Base-by-base conservation (phyloP, 2,888 invertebrate genomes). In the Drosophila lacicola region DNA sequence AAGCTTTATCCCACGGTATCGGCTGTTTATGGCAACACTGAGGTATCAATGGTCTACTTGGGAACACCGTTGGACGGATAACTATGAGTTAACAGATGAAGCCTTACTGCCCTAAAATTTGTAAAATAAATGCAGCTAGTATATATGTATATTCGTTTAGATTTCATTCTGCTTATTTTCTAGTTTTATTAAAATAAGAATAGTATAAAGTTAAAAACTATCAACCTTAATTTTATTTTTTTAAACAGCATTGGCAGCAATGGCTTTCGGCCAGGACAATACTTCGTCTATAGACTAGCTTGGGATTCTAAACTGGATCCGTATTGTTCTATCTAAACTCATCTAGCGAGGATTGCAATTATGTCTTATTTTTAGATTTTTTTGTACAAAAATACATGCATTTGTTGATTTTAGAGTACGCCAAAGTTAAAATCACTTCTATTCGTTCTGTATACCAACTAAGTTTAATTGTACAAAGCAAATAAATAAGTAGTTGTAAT, bases 1-100 rank as follows among this genome's bases (percentile, higher is more conserved):
- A 96, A 96, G 92, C 94, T 99, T 57, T 99, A 96, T 93, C 99
- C 99, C 69, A 97, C 99, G 69, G 97, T 99, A 56, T 98, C 99
- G 51, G 99, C 99, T 68, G 99, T 99, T 11, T 99, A 99, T 93
- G 99, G 99, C 69, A 99, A 99, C 92, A 99, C 99, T 50, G 99
- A 99, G 94, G 98, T 99, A 42, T 98, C 99, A 39, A 99, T 99
- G 98, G 98, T 99, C 45, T 99, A 99, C 93, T 94, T 98, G 88
- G 99, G 99, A 76, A 96, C 96, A 75, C 99, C 99, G n/a, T 93
- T 98, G 90, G 98, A 98, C 95, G 98, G 98, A 93, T 98, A 95
- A 96, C 25, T 49, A 50, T 33, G 33, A 19, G 56, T 54, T 58
- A 47, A 42, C 58, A 69, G 68, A 70, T 69, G 54, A 64, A 68